Percentiles rank a stretch among this genome's conserved stretches.
Conservation (phyloP, 2,797 vertebrate genomes). For the Anguilla pacifica region DNA sequence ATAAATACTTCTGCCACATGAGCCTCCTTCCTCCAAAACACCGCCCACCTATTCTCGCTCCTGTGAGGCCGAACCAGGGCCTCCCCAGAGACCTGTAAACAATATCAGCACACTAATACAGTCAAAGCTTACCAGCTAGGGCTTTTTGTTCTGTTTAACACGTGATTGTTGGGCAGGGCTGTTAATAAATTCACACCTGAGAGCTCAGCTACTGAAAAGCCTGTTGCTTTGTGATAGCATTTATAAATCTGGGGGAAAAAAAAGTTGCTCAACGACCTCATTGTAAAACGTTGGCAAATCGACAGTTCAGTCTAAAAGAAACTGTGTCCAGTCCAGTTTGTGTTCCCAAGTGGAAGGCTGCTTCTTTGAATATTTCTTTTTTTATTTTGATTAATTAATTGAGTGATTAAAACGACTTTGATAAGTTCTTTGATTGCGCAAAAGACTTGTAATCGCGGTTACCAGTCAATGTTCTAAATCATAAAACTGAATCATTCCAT, state of each 20-base stretch:
- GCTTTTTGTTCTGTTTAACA: conserved; percentile 97
- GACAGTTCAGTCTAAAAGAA: conserved; percentile 46
- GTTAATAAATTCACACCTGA: conserved; percentile 88
- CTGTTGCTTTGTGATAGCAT: conserved; percentile 60
- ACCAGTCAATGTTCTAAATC: neutral
- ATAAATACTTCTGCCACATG: conserved; percentile 99
- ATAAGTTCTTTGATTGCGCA: neutral
- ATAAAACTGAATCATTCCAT: neutral
- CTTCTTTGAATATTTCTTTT: conserved; percentile 27
- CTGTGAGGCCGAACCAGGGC: conserved; percentile 97
- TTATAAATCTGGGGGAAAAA: conserved; percentile 54
- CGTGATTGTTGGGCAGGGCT: conserved; percentile 92
- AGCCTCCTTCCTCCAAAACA: conserved; percentile 83
- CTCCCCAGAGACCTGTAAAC: conserved; percentile 98
- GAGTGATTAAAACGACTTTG: neutral
- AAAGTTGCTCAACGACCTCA: conserved; percentile 36
- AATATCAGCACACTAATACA: conserved; percentile 98
- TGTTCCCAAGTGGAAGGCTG: conserved; percentile 30
- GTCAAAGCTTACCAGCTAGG: conserved; percentile 99
- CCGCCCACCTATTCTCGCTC: conserved; percentile 94
- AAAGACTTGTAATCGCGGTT: neutral
- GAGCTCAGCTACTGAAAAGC: conserved; percentile 41
- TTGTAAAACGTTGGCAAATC: conserved; percentile 17
- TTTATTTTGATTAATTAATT: neutral
- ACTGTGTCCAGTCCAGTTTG: conserved; percentile 45